A percentile compares a stretch with the other conserved stretches of the same genome.
These are phyloP conservation scores for Hydrophis major DNA, from an alignment of 2,797 vertebrate genomes.

Conservation along the genomic window DNA sequence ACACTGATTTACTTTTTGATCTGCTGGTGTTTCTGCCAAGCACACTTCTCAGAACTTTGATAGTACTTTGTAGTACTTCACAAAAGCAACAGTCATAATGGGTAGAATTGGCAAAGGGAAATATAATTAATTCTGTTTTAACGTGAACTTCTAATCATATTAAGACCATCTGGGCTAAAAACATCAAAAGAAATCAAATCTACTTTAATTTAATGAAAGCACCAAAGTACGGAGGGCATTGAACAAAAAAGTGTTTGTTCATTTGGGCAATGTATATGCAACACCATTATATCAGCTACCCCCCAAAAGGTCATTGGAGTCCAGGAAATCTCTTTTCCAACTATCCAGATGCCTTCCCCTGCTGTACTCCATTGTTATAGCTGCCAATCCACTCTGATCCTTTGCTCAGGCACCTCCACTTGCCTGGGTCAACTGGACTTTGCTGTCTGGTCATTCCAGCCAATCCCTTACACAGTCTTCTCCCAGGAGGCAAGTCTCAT, in stretches of 20 bases:
- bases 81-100: background rate
- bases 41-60: background rate
- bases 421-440: background rate
- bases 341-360: background rate
- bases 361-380: background rate
- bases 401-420: background rate
- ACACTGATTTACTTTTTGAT: background rate
- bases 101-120: background rate
- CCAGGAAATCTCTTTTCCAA: background rate
- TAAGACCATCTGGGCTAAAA: conserved; percentile 7
- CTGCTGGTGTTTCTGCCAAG: background rate
- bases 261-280: background rate
- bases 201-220: conserved; percentile 8
- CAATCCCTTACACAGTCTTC: background rate
- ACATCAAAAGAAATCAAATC: background rate
- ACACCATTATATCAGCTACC: background rate
- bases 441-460: background rate
- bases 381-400: background rate
- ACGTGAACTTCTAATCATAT: conserved; percentile 5
- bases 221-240: background rate
- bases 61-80: background rate
- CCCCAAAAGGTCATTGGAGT: too few relatives aligned
- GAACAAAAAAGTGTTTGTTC: background rate
- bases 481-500: background rate
- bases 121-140: conserved; percentile 1